phyloP scores from a whole-genome alignment of 2,888 invertebrate species.

The Dugesia japonica region DNA sequence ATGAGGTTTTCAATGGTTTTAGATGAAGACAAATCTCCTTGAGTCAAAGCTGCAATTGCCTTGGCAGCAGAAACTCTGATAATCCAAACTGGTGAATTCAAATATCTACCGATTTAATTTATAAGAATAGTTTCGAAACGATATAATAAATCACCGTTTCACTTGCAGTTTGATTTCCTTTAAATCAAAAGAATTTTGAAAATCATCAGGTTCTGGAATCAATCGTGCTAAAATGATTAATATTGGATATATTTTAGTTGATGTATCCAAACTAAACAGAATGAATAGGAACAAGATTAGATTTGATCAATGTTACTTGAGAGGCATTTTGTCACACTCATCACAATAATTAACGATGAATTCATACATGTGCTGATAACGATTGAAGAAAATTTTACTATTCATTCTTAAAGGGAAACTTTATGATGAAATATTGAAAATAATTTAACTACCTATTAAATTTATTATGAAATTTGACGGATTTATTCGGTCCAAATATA shows the following conservation, averaged over 20 bases:
- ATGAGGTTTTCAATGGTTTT: too few species aligned
- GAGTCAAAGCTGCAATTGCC: not conserved
- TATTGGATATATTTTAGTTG: not conserved
- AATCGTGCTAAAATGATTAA: not conserved
- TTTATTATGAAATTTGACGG: slow-evolving; percentile 4
- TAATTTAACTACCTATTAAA: not conserved
- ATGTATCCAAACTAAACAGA: not conserved
- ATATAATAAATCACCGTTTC: too few species aligned
- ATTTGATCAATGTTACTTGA: not conserved
- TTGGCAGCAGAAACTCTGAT: not conserved
- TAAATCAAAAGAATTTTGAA: not conserved
- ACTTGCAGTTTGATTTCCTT: too few species aligned
- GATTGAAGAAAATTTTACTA: slow-evolving; percentile 11
- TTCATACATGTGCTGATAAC: not conserved
- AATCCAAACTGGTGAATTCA: not conserved
- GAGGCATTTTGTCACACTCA: not conserved
- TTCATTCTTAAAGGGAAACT: not conserved
- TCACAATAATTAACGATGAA: not conserved
- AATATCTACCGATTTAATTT: not conserved
- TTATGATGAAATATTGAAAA: too few species aligned
- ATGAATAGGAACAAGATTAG: not conserved
- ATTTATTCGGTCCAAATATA: not conserved
- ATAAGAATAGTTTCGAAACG: too few species aligned
- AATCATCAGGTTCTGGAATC: not conserved
- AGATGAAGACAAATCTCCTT: not conserved